A percentile compares a stretch with the other conserved stretches of the same genome.
Evolutionary conservation across 2,888 invertebrate genomes (phyloP).

Genomic region (Eupithecia dodoneata): DNA sequence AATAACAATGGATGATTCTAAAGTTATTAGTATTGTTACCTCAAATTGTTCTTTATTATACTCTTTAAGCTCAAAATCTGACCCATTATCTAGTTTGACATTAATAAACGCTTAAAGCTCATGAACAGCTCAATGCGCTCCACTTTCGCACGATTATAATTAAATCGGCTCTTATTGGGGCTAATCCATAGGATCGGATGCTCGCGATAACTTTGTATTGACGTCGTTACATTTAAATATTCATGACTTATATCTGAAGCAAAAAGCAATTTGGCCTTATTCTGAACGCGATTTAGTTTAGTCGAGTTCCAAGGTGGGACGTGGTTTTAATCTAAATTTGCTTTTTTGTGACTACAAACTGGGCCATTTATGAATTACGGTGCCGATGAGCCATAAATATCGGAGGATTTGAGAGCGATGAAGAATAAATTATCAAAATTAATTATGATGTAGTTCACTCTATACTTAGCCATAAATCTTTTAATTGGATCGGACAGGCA

Average conservation of each 20-base stretch:
- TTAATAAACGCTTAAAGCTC: conserved; percentile 22
- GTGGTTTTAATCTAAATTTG: conserved; percentile 3
- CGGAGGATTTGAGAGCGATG: not conserved
- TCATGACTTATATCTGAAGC: conserved; percentile 25
- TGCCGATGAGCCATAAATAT: not conserved
- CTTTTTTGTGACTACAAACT: not conserved
- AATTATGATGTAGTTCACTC: conserved; percentile 6
- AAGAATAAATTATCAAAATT: not conserved
- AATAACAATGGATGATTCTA: not conserved
- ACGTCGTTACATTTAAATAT: conserved; percentile 32
- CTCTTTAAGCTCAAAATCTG: not conserved
- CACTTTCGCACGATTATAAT: conserved; percentile 43
- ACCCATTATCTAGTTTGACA: conserved; percentile 18
- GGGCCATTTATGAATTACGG: not conserved
- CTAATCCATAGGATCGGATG: conserved; percentile 40
- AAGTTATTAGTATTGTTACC: not conserved
- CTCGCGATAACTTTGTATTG: conserved; percentile 32
- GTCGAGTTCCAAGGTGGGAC: not conserved
- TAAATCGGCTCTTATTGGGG: conserved; percentile 37
- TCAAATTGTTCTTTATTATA: not conserved
- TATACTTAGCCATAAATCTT: not conserved
- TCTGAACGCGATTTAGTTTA: conserved; percentile 3
- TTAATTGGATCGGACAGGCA: not conserved
- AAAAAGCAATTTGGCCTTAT: conserved; percentile 12
- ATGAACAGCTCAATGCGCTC: conserved; percentile 34